phyloP scores from a whole-genome alignment of 1,140 invertebrate species.

The Heterodera carotae region DNA sequence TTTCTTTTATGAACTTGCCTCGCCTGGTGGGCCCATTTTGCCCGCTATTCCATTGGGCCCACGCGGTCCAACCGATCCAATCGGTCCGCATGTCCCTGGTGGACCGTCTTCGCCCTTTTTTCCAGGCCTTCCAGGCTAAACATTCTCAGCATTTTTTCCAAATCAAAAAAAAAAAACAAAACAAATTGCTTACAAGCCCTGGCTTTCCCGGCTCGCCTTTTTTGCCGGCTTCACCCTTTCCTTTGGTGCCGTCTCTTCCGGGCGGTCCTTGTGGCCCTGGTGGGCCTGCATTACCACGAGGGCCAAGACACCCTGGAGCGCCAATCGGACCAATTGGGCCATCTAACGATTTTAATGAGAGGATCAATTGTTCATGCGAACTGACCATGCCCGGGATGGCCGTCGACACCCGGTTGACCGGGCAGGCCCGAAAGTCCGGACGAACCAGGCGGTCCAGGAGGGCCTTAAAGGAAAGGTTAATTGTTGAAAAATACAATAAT shows the following conservation, averaged over 20 bases:
- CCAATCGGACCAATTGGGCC: constrained; percentile 32
- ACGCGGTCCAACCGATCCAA: constrained; percentile 11
- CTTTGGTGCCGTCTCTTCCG: constrained; percentile 25
- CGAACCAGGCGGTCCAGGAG: constrained; percentile 9
- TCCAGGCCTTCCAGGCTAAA: constrained; percentile 10
- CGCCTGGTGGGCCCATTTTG: neutral
- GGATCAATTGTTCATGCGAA: neutral
- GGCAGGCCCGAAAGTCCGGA: constrained; percentile 9
- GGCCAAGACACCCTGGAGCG: constrained; percentile 4
- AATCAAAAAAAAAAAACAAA: neutral
- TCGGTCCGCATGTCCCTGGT: constrained; percentile 20
- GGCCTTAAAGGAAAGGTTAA: constrained; percentile 2
- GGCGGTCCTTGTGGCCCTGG: constrained; percentile 22
- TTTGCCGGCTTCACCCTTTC: constrained; percentile 23
- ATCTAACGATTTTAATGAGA: constrained; percentile 2
- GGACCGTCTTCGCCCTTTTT: constrained; percentile 30
- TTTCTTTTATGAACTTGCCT: neutral
- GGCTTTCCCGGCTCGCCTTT: constrained; percentile 24
- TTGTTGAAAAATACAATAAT: no score
- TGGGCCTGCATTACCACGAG: constrained; percentile 10
- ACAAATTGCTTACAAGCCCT: neutral
- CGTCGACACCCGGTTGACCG: constrained; percentile 22
- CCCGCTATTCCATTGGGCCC: neutral
- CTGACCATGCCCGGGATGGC: constrained; percentile 23
- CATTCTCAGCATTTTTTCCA: neutral